These are phyloP conservation scores for Cyrtorhinus lividipennis DNA, from an alignment of 1,140 invertebrate species.

Conservation along the genomic window DNA sequence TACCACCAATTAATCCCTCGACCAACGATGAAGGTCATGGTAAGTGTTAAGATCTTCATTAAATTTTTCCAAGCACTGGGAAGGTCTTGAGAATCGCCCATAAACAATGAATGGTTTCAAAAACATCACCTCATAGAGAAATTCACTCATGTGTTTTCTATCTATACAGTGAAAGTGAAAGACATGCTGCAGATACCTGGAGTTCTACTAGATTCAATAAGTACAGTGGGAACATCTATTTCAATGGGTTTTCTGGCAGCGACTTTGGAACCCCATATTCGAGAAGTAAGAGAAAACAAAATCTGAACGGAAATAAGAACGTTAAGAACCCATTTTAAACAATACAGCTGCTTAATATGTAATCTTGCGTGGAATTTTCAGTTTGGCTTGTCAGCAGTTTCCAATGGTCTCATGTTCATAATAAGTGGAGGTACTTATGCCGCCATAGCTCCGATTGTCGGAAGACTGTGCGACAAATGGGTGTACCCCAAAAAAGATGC, in stretches of 20 bases:
- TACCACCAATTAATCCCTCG: slow-evolving; percentile 27
- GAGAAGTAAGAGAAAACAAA: slow-evolving; percentile 29
- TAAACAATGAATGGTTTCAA: too few species aligned
- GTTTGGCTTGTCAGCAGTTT: slow-evolving; percentile 36
- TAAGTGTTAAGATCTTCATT: too few species aligned
- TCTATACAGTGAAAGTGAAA: slow-evolving; percentile 24
- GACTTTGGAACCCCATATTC: slow-evolving; percentile 38
- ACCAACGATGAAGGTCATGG: background rate
- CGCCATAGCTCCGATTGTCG: slow-evolving; percentile 36
- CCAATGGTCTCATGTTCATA: slow-evolving; percentile 38
- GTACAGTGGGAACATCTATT: slow-evolving; percentile 30
- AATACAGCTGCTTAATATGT: too few species aligned
- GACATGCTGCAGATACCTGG: slow-evolving; percentile 29
- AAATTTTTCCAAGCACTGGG: too few species aligned
- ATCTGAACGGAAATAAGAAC: slow-evolving; percentile 11
- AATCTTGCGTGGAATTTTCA: too few species aligned
- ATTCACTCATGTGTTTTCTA: background rate
- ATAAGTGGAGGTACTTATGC: slow-evolving; percentile 39
- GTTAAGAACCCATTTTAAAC: too few species aligned
- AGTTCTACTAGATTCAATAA: slow-evolving; percentile 30
- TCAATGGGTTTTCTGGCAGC: slow-evolving; percentile 37
- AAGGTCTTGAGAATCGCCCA: too few species aligned
- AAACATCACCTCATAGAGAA: too few species aligned
- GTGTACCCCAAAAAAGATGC: slow-evolving; percentile 26
- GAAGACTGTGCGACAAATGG: slow-evolving; percentile 31